phyloP scores from a whole-genome alignment of 2,888 invertebrate species.

The Lasioglossum pauxillum region DNA sequence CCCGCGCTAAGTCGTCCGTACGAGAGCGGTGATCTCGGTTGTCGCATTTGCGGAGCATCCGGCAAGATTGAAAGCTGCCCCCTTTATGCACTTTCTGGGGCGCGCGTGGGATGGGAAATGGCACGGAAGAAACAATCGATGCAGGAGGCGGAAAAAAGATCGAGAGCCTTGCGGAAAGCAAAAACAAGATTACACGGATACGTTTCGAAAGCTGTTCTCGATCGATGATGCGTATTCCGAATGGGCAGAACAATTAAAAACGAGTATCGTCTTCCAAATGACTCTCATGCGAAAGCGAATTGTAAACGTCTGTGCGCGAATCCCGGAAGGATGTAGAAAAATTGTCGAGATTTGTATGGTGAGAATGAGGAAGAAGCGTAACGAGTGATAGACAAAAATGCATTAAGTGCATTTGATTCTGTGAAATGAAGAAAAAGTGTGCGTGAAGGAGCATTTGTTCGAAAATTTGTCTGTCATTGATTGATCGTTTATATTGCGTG shows the following conservation, averaged over 20 bases:
- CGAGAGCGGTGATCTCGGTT: neutral
- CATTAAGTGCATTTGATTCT: too few species aligned
- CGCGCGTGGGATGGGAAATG: neutral
- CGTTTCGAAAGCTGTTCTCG: neutral
- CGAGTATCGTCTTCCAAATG: neutral
- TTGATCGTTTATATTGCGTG: too few species aligned
- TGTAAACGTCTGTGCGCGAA: neutral
- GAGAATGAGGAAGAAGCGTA: too few species aligned
- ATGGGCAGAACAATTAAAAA: slow-evolving; percentile 24
- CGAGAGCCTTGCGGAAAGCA: neutral
- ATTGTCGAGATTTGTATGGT: too few species aligned
- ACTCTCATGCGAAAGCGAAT: neutral
- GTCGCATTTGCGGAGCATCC: slow-evolving; percentile 17
- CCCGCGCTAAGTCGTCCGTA: slow-evolving; percentile 11
- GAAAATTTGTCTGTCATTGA: too few species aligned
- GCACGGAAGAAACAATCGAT: slow-evolving; percentile 40
- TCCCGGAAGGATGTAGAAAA: neutral
- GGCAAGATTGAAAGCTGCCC: slow-evolving; percentile 29
- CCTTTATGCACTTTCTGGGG: slow-evolving; percentile 8
- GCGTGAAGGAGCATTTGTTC: too few species aligned
- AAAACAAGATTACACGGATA: slow-evolving; percentile 21
- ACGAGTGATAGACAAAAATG: too few species aligned
- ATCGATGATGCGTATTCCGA: slow-evolving; percentile 18
- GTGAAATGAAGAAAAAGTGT: too few species aligned
- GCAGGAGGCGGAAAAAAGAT: neutral